phyloP scores from a whole-genome alignment of 2,113 vertebrate genomes.

The Varanus komodoensis region DNA sequence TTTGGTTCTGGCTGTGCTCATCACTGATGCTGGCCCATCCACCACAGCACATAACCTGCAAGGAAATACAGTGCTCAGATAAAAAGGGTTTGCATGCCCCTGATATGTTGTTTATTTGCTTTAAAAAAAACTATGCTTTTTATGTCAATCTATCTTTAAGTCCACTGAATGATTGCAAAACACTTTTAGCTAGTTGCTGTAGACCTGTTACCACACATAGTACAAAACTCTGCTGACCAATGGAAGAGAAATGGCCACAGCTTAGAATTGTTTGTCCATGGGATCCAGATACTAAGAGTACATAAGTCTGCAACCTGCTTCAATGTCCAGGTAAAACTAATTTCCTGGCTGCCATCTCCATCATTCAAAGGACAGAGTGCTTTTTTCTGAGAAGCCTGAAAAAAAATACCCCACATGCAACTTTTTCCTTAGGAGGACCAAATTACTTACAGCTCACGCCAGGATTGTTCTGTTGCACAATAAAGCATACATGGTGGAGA shows the following conservation, averaged over 20 bases:
- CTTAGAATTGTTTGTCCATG: neutral
- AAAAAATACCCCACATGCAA: conserved; percentile 58
- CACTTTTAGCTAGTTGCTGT: neutral
- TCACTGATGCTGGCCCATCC: no score
- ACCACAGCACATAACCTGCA: no score
- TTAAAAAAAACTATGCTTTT: no score
- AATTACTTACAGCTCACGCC: conserved; percentile 79
- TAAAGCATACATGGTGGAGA: conserved; percentile 66
- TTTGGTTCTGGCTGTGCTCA: no score
- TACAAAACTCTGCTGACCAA: neutral
- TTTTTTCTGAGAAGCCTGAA: conserved; percentile 44
- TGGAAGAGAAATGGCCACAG: neutral
- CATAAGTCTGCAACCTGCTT: conserved; percentile 8
- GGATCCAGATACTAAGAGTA: neutral
- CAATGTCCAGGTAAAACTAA: conserved; percentile 26
- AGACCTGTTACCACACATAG: neutral
- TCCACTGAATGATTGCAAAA: neutral
- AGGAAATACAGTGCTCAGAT: no score
- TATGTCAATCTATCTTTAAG: no score
- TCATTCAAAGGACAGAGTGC: conserved; percentile 44
- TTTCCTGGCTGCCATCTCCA: conserved; percentile 37
- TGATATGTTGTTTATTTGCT: no score
- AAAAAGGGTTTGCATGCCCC: no score
- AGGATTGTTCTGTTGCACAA: conserved; percentile 70
- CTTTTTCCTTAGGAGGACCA: conserved; percentile 63